Evolutionary conservation across 2,888 invertebrate species (phyloP), one percentile per base, ranked within the genome.

Genomic region (Parnassius orleans): DNA sequence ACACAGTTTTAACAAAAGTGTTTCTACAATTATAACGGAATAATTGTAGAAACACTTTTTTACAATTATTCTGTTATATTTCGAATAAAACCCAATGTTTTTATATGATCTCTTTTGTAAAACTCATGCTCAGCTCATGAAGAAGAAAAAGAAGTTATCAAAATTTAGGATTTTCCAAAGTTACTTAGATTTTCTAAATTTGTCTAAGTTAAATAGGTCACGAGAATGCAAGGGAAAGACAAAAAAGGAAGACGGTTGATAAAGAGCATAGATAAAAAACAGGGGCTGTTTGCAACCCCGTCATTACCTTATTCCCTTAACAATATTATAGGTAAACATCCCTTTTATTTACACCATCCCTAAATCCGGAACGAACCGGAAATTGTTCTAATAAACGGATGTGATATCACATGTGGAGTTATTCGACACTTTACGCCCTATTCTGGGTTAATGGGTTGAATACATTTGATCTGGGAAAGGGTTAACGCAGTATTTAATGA

Each of bases 301-400:
- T 61, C 61, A 67, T 68, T 68, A 67, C 63, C 65, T 63, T 46
- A 41, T 59, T 55, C 52, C 56, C 53, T 33, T 56, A 70, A 70
- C 68, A 70, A 68, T 63, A 59, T 60, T 63, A 65, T 63, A 64
- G 63, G 69, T 69, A 73, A 65, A 63, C 62, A 70, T 72, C 66
- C 75, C 69, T 69, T 73, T 71, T 73, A 68, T 75, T 71, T 71
- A 69, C 57, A 69, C 67, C 68, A 57, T 64, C 66, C 66, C 63
- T 66, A 66, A 69, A 72, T 72, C 77, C 75, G 75, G 74, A 72
- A 71, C 66, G 65, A 66, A 70, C 76, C 79, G 82, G 81, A 83
- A 75, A 81, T 81, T 73, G 78, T 70, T 74, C 72, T 72, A 73
- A 80, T 80, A 77, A 68, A 66, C 71, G 75, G 77, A 77, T 73